These are phyloP conservation scores for Uromys caudimaculatus DNA, from an alignment of 2,797 vertebrate genomes.

Conservation along the genomic window DNA sequence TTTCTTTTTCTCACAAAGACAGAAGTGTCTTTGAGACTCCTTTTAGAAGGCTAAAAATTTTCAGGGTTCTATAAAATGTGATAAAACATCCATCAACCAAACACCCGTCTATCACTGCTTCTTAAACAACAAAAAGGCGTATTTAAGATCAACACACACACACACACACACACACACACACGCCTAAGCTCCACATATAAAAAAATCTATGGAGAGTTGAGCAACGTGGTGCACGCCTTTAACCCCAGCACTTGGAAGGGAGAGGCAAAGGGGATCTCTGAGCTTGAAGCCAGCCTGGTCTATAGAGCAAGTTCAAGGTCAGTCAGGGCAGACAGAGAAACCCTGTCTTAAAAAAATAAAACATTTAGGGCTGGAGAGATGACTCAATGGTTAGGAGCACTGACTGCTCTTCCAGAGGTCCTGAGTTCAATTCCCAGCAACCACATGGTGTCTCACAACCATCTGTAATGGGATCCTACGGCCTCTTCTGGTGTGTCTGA, in stretches of 20 bases:
- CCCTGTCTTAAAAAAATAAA: not conserved
- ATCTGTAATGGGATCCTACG: too few relatives aligned
- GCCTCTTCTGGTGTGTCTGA: too few relatives aligned
- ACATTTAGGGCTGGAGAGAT: too few relatives aligned
- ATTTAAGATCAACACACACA: not conserved
- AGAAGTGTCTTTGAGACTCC: not conserved
- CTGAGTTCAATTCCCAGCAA: too few relatives aligned
- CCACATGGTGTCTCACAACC: too few relatives aligned
- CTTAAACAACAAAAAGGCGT: not conserved
- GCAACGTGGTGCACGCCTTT: not conserved
- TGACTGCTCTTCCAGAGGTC: too few relatives aligned
- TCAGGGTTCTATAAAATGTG: not conserved
- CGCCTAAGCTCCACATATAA: not conserved
- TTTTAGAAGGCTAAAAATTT: slow-evolving; percentile 7
- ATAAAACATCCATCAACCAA: not conserved
- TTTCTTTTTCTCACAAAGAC: not conserved
- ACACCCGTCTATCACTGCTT: not conserved
- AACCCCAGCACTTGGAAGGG: too few relatives aligned
- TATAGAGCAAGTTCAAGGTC: not conserved
- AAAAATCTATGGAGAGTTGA: not conserved
- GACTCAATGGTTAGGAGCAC: too few relatives aligned
- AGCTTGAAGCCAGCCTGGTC: not conserved
- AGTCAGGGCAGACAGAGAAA: not conserved
- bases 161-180: too few relatives aligned
- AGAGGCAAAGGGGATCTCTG: not conserved